Evolutionary conservation across 2,888 invertebrate species (phyloP).

Genomic region (Pachycephus smyrnensis): DNA sequence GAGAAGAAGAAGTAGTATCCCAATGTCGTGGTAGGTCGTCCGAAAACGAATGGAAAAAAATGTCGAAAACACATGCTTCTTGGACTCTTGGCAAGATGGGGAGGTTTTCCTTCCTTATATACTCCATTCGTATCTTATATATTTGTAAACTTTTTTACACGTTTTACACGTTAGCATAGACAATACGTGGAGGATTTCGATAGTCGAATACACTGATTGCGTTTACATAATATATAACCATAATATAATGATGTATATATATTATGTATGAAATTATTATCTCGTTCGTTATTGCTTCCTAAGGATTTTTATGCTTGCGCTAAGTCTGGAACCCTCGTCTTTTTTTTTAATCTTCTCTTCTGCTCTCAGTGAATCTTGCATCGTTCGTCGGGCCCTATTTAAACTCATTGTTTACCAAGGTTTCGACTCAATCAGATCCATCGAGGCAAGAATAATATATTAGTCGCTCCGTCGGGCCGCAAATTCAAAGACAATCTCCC

Average conservation of each 20-base stretch:
- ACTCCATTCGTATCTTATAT: background rate
- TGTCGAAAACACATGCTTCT: background rate
- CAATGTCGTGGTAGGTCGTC: background rate
- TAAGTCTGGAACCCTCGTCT: background rate
- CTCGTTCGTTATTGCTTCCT: no score
- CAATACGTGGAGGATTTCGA: no score
- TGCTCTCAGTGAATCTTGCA: background rate
- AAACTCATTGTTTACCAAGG: background rate
- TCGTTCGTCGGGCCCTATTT: background rate
- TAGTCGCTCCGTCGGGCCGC: constrained; percentile 59
- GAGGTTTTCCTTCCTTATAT: background rate
- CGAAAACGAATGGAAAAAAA: background rate
- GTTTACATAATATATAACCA: no score
- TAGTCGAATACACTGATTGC: no score
- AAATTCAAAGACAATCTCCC: constrained; percentile 57
- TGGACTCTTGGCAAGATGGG: background rate
- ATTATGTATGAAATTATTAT: no score
- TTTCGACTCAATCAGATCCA: constrained; percentile 45
- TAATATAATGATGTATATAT: no score
- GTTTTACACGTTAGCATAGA: no score
- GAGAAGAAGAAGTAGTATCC: no score
- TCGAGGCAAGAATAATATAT: constrained; percentile 49
- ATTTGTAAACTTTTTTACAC: background rate
- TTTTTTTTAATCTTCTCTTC: background rate
- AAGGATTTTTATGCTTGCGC: no score